Conservation (phyloP, 1,140 invertebrate genomes). For the Lutraria rhynchaena region DNA sequence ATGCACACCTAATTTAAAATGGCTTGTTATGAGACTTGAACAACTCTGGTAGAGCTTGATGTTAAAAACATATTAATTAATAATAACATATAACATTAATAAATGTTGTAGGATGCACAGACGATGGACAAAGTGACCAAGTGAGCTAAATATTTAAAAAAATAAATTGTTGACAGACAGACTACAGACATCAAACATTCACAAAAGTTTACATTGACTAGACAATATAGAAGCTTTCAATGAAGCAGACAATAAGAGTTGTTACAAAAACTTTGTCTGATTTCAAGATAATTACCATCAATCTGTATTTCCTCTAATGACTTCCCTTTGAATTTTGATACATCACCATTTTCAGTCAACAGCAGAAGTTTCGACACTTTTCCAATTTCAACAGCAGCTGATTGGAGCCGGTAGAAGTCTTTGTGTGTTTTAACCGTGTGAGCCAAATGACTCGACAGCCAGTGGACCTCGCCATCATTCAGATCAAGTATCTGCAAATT, state of each 20-base stretch:
- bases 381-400: not conserved
- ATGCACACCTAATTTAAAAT: too few relatives aligned
- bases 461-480: too few relatives aligned
- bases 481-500: not conserved
- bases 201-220: constrained; percentile 18
- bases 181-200: constrained; percentile 25
- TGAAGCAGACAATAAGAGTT: not conserved
- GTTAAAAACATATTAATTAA: too few relatives aligned
- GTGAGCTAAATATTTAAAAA: constrained; percentile 6
- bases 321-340: not conserved
- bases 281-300: constrained; percentile 23
- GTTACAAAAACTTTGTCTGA: not conserved
- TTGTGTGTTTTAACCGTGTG: constrained; percentile 4
- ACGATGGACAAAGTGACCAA: too few relatives aligned
- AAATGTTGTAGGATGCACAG: too few relatives aligned
- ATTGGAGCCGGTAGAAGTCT: not conserved
- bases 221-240: constrained; percentile 2
- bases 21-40: too few relatives aligned
- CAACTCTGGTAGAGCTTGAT: too few relatives aligned
- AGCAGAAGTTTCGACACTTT: not conserved
- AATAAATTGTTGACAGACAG: constrained; percentile 17
- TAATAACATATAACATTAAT: too few relatives aligned
- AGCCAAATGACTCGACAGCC: not conserved
- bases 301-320: not conserved
- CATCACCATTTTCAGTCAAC: not conserved